These are phyloP conservation scores for Channa maculata DNA, from an alignment of 2,113 vertebrate species.

Conservation along the genomic window DNA sequence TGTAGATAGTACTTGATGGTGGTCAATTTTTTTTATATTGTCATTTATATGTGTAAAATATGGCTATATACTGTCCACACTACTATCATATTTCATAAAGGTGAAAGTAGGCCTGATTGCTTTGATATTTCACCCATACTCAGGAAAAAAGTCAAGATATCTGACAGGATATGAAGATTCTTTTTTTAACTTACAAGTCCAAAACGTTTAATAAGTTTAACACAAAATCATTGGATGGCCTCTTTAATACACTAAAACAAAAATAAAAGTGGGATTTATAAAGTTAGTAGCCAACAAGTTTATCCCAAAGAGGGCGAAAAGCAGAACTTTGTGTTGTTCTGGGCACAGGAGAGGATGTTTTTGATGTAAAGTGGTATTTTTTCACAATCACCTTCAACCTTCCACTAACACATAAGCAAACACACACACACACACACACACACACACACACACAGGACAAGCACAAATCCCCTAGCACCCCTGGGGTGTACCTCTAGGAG, in stretches of 20 bases:
- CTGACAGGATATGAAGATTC: background rate
- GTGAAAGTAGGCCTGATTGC: too few species aligned
- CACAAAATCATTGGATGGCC: background rate
- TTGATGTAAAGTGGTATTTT: constrained; percentile 13
- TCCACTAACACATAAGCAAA: constrained; percentile 42
- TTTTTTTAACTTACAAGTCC: background rate
- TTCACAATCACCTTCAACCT: constrained; percentile 33
- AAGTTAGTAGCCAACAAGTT: background rate
- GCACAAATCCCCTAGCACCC: constrained; percentile 18
- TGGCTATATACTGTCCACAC: too few species aligned
- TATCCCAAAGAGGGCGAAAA: background rate
- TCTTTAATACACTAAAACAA: constrained; percentile 8
- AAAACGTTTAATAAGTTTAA: background rate
- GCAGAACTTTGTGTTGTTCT: constrained; percentile 22
- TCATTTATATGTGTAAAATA: too few species aligned
- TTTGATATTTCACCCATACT: too few species aligned
- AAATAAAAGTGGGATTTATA: background rate
- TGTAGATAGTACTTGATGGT: too few species aligned
- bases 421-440: constrained; percentile 23
- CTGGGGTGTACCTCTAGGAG: constrained; percentile 53
- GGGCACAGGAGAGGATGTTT: constrained; percentile 11
- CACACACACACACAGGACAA: constrained; percentile 33
- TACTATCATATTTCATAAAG: too few species aligned
- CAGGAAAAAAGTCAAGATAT: background rate
- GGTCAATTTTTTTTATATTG: too few species aligned